Evolutionary conservation across 1,140 invertebrate genomes (phyloP).

Genomic region (Polypedilum pembai): DNA sequence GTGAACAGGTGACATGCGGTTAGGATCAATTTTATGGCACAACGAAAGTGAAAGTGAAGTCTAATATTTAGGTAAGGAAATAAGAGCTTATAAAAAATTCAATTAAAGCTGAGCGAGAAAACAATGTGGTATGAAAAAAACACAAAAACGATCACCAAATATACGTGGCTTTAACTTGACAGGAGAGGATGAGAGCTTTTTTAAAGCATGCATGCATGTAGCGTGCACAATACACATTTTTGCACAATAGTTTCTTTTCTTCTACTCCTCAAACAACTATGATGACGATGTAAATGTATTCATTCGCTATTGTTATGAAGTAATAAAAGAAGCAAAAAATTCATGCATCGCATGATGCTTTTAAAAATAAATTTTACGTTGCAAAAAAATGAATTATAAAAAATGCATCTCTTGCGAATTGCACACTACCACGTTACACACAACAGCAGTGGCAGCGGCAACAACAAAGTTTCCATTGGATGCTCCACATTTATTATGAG

Average conservation of each 20-base stretch:
- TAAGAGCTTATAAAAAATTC: too few species aligned
- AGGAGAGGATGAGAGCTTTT: too few species aligned
- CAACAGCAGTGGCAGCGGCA: neutral
- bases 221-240: neutral
- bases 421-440: neutral
- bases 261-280: neutral
- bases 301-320: neutral
- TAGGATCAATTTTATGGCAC: too few species aligned
- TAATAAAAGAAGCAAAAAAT: neutral
- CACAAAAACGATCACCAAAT: too few species aligned
- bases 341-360: slow-evolving; percentile 20
- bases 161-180: too few species aligned
- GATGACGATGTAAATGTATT: neutral
- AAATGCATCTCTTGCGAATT: slow-evolving; percentile 24
- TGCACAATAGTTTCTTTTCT: neutral
- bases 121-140: too few species aligned
- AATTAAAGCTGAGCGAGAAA: too few species aligned
- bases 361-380: slow-evolving; percentile 16
- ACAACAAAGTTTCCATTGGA: slow-evolving; percentile 13
- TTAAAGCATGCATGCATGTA: neutral
- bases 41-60: too few species aligned
- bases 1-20: too few species aligned
- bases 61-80: too few species aligned
- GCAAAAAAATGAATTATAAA: slow-evolving; percentile 14
- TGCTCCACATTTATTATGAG: slow-evolving; percentile 23